These are phyloP conservation scores for Neotoma lepida DNA, from an alignment of 2,113 vertebrate genomes.

Conservation along the genomic window DNA sequence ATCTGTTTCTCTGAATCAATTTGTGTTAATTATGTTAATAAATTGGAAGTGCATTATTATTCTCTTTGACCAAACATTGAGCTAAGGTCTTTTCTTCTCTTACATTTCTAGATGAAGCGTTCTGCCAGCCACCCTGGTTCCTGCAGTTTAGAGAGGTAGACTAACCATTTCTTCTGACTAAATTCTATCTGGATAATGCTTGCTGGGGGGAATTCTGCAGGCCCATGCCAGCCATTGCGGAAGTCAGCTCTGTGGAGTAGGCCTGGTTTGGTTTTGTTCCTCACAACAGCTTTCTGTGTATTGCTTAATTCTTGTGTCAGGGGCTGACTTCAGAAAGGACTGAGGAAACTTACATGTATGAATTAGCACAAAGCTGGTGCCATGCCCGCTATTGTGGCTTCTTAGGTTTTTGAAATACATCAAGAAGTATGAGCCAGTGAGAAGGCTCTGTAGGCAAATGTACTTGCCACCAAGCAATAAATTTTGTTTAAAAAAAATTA, in stretches of 20 bases:
- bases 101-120: slow-evolving; percentile 87
- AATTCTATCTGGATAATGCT: neutral
- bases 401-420: slow-evolving; percentile 33
- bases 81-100: slow-evolving; percentile 46
- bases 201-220: neutral
- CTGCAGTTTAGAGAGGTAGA: slow-evolving; percentile 87
- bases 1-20: slow-evolving; percentile 43
- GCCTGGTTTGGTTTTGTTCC: slow-evolving; percentile 2
- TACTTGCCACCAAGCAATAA: neutral
- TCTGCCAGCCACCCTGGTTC: slow-evolving; percentile 89
- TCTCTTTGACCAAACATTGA: slow-evolving; percentile 52
- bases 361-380: neutral
- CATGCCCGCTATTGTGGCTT: neutral
- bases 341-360: neutral
- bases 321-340: neutral
- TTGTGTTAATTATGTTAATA: slow-evolving; percentile 14
- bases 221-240: neutral
- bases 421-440: neutral
- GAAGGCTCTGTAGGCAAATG: neutral
- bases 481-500: neutral
- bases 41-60: slow-evolving; percentile 10
- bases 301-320: neutral
- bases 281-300: neutral
- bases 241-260: neutral
- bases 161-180: slow-evolving; percentile 13